phyloP scores from a whole-genome alignment of 2,113 vertebrate species.

The Channa argus region DNA sequence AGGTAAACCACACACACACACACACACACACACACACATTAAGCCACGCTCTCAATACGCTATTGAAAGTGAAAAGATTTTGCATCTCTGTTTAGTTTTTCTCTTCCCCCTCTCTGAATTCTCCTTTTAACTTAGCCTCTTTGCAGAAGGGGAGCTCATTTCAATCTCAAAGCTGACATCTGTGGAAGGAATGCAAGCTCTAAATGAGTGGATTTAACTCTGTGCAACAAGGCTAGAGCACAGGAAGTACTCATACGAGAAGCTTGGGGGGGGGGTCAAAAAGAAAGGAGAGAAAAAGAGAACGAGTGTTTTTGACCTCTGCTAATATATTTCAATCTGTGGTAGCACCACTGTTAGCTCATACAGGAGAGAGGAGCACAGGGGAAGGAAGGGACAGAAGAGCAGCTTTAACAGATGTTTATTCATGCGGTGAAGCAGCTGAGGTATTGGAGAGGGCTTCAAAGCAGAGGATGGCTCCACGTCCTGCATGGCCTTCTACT shows the following conservation, averaged over 20 bases:
- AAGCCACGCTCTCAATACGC: conserved; percentile 42
- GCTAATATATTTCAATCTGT: conserved; percentile 51
- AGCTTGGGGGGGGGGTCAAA: conserved; percentile 26
- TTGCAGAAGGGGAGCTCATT: conserved; percentile 82
- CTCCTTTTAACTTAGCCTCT: conserved; percentile 77
- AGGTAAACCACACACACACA: conserved; percentile 44
- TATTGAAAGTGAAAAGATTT: conserved; percentile 59
- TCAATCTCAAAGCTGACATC: conserved; percentile 88
- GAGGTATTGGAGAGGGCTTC: conserved; percentile 74
- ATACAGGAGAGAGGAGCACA: conserved; percentile 50
- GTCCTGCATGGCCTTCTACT: conserved; percentile 78
- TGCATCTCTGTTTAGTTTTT: conserved; percentile 64
- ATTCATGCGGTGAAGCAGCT: conserved; percentile 74
- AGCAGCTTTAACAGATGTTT: conserved; percentile 67
- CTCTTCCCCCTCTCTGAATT: conserved; percentile 66
- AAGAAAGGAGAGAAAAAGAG: conserved; percentile 31
- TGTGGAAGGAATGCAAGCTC: conserved; percentile 79
- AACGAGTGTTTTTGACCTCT: conserved; percentile 54
- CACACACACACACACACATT: conserved; percentile 31
- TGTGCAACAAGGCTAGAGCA: conserved; percentile 70
- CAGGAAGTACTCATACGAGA: conserved; percentile 66
- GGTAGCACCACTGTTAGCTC: conserved; percentile 38
- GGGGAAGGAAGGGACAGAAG: conserved; percentile 48
- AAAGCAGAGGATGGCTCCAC: conserved; percentile 67
- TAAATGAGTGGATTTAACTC: conserved; percentile 84